Base-by-base conservation (phyloP, 2,113 vertebrate species). In the Syngnathus floridae region DNA sequence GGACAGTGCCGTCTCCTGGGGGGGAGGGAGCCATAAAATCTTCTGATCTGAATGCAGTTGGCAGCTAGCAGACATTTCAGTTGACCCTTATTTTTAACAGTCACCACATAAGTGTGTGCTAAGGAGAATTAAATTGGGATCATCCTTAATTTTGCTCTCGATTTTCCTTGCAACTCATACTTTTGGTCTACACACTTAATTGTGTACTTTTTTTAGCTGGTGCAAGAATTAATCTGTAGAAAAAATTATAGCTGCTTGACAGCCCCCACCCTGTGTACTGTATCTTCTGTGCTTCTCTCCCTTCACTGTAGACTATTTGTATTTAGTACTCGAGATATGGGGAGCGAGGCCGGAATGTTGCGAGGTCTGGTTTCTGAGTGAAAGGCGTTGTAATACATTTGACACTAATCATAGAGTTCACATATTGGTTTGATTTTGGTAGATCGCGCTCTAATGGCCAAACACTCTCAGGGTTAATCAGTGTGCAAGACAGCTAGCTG, bases 361-460 rank as follows among this genome's bases (percentile, higher is more conserved):
- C 3, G 1, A 62, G 68, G 71, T 86, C 77, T 81, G 67, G 70
- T 83, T 84, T 78, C 82, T 89, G 88, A 90, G 77, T 86, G 83
- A 90, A 83, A 86, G 84, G 75, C 72, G 65, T 80, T 82, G 67
- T 81, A 87, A 85, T 84, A 80, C 72, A 77, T 87, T 66, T 87
- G 85, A 89, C 88, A 86, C 82, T 88, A 90, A 88, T 88, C 80
- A 88, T 77, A 77, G 79, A 82, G 85, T 85, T 89, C 83, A 84
- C 88, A 86, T 90, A 80, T 80, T 88, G 87, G 69, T 84, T 84
- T 86, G 84, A 90, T 89, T 90, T 89, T 69, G 66, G 78, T 70
- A 84, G 82, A 89, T 86, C 80, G 22, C 71, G 66, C 79, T 79
- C 76, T 89, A 88, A 88, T 83, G 79, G 72, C 69, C 66, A 82